Evolutionary conservation across 2,888 invertebrate species (phyloP).

Genomic region (Sclerodermus sp.): DNA sequence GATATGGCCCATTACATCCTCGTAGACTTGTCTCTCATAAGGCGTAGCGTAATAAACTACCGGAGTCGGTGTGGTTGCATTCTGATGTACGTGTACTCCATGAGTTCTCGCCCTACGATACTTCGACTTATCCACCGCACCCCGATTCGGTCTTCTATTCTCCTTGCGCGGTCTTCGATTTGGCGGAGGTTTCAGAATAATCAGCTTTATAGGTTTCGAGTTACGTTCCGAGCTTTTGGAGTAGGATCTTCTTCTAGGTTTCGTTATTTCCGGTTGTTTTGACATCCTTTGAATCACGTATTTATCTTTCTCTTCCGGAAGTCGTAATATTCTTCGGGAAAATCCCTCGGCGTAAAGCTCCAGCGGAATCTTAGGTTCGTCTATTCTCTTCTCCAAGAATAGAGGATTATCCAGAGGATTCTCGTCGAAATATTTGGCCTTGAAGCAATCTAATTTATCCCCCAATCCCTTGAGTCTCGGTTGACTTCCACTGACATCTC

Average conservation of each 20-base stretch:
- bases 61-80: neutral
- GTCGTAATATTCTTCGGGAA: constrained; percentile 33
- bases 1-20: constrained; percentile 53
- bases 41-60: constrained; percentile 21
- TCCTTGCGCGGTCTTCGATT: too few species aligned
- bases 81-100: too few species aligned
- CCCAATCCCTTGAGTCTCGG: constrained; percentile 67
- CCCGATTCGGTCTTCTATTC: too few species aligned
- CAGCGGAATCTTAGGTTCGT: constrained; percentile 35
- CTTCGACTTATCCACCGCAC: too few species aligned
- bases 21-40: constrained; percentile 49
- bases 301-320: constrained; percentile 32
- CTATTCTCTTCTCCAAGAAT: constrained; percentile 59
- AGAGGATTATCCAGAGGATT: constrained; percentile 77
- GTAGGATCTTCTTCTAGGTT: neutral
- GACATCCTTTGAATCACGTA: constrained; percentile 33
- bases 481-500: constrained; percentile 34
- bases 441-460: constrained; percentile 74
- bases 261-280: constrained; percentile 37
- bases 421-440: constrained; percentile 73
- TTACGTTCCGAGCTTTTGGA: too few species aligned
- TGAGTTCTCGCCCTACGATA: too few species aligned
- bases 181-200: too few species aligned
- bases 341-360: constrained; percentile 38
- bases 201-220: too few species aligned